Evolutionary conservation across 1,140 invertebrate species (phyloP), one percentile per base, ranked within the genome.

Genomic region (Galleria mellonella): DNA sequence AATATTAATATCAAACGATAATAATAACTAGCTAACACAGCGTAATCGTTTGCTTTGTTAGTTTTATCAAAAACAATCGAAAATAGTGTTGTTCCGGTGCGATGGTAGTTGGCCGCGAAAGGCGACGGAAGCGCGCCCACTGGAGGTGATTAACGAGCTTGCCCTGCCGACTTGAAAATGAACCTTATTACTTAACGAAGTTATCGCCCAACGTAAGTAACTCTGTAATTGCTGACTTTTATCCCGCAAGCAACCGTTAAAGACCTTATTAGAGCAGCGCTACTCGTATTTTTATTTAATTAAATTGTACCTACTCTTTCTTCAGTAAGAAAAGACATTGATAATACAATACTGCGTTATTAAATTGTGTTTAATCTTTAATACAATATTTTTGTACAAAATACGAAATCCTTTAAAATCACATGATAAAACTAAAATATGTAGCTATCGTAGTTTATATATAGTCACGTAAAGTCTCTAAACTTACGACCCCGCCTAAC

Each of bases 51-150:
- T 62, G 64, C 75, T 69, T 71, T 72, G 71, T 75, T 70, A 77
- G 65, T 71, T 72, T 77, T 75, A 78, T 81, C 73, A 73, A 73
- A 81, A 81, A 78, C 76, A 75, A 81, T 83, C 68, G 70, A 69
- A 77, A 79, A 77, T 74, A 76, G 75, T 58, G 55, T 61, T 69
- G 69, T 79, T 72, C 73, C 73, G 69, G 58, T 62, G 60, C 62
- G 55, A 41, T 37, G 47, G 55, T 46, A 58, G 17, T 23, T 3
- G 17, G 17, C 17, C 17, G 6, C 17, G 17, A 23, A 17, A 7
- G 56, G 62, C 66, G 76, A 73, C 76, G 75, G 74, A 76, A 83
- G 57, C 59, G 56, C 45, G 47, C 48, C 51, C 60, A 46, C 40
- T 44, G 39, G 59, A 12, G 9, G 59, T 83, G 79, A 83, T 81